These are phyloP conservation scores for Caenorhabditis becei DNA, from an alignment of 2,888 invertebrate genomes.

Conservation along the genomic window DNA sequence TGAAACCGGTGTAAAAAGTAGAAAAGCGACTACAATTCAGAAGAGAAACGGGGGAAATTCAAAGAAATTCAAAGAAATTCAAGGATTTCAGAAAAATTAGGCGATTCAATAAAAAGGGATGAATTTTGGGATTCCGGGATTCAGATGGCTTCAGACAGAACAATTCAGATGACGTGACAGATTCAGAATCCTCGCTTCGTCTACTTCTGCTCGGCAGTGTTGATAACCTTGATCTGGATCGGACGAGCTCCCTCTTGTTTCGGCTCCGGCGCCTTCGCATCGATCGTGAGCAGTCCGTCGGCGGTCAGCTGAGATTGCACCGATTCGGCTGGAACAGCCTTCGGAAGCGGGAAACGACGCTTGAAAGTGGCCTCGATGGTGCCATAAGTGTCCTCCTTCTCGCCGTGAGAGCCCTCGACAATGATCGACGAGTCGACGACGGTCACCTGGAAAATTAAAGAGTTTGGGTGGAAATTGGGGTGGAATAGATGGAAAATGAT, in stretches of 20 bases:
- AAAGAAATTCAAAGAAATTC: background rate
- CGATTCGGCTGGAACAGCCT: slow-evolving; percentile 71
- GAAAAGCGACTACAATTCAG: slow-evolving; percentile 16
- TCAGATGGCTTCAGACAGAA: background rate
- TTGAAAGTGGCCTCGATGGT: slow-evolving; percentile 68
- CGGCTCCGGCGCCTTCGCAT: slow-evolving; percentile 66
- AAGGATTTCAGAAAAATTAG: background rate
- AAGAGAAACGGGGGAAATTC: background rate
- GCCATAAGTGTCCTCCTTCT: slow-evolving; percentile 77
- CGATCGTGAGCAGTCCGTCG: slow-evolving; percentile 76
- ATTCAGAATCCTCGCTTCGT: background rate
- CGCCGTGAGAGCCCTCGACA: slow-evolving; percentile 76
- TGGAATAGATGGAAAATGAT: slow-evolving; percentile 4
- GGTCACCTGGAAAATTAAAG: slow-evolving; percentile 72
- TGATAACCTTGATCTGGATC: slow-evolving; percentile 71
- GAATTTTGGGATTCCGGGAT: background rate
- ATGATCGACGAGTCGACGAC: slow-evolving; percentile 76
- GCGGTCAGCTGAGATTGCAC: slow-evolving; percentile 76
- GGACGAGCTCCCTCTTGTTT: slow-evolving; percentile 66
- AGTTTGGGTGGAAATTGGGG: too few species aligned
- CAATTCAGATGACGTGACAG: background rate
- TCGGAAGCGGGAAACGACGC: slow-evolving; percentile 75
- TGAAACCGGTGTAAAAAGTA: slow-evolving; percentile 11
- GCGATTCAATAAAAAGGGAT: background rate
- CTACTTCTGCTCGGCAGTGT: slow-evolving; percentile 48